phyloP scores from a whole-genome alignment of 1,140 invertebrate genomes.

The Drosophila rufa region DNA sequence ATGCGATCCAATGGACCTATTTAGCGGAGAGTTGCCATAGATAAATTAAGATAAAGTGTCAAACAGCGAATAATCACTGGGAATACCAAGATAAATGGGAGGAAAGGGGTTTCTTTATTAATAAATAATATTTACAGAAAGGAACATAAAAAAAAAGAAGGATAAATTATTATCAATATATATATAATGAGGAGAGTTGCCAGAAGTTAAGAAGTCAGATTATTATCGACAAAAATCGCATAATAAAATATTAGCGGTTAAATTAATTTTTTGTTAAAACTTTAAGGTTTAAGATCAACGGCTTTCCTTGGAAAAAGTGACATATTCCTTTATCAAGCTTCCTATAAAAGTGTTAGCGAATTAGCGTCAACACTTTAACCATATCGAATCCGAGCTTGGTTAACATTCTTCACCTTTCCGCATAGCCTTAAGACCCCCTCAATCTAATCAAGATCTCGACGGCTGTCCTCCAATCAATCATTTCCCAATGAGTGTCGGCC shows the following conservation, averaged over 20 bases:
- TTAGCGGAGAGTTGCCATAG: conserved; percentile 25
- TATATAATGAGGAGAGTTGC: too few relatives aligned
- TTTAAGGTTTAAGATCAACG: background rate
- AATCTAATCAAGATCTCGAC: conserved; percentile 47
- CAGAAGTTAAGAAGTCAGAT: too few relatives aligned
- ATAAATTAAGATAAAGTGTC: conserved; percentile 42
- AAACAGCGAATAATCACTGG: conserved; percentile 12
- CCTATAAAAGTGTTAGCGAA: background rate
- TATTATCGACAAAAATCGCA: too few relatives aligned
- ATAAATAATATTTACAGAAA: background rate
- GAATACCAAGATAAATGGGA: background rate
- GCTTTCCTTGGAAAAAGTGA: background rate
- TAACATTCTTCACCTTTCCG: conserved; percentile 28
- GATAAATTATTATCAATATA: too few relatives aligned
- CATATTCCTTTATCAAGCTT: background rate
- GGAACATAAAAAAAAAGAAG: background rate
- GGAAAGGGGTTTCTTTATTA: background rate
- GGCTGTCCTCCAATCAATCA: conserved; percentile 44
- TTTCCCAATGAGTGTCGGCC: conserved; percentile 24
- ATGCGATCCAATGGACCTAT: conserved; percentile 24
- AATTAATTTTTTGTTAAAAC: too few relatives aligned
- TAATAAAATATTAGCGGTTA: too few relatives aligned
- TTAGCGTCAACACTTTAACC: conserved; percentile 18
- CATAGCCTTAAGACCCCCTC: conserved; percentile 7
- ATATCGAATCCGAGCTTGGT: conserved; percentile 10